Evolutionary conservation across 2,888 invertebrate species (phyloP).

Genomic region (Spicauda simplicius): DNA sequence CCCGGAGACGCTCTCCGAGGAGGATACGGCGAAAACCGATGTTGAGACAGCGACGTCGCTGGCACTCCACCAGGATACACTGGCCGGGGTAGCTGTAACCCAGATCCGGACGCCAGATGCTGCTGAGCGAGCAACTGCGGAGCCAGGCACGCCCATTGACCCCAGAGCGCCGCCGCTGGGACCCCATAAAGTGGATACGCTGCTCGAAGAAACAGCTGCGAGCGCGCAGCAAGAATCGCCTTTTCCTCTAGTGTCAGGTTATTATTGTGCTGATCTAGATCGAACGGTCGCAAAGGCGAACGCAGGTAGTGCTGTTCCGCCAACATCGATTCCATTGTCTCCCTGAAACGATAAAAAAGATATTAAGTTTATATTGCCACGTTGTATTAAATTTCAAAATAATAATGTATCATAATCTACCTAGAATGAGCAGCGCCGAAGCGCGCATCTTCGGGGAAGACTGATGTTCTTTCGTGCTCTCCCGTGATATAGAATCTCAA

Average conservation of each 20-base stretch:
- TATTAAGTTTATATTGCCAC: constrained; percentile 21
- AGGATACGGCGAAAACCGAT: constrained; percentile 86
- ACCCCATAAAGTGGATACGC: constrained; percentile 86
- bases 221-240: constrained; percentile 90
- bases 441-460: constrained; percentile 82
- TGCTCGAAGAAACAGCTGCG: constrained; percentile 89
- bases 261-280: constrained; percentile 88
- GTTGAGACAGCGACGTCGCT: constrained; percentile 75
- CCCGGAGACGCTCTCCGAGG: constrained; percentile 77
- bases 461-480: constrained; percentile 81
- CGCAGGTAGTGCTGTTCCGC: constrained; percentile 93
- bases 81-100: constrained; percentile 79
- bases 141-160: constrained; percentile 89
- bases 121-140: constrained; percentile 88
- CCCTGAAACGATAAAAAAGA: constrained; percentile 83
- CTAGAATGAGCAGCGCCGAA: constrained; percentile 80
- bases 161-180: constrained; percentile 87
- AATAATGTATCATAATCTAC: constrained; percentile 65
- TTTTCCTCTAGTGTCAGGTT: constrained; percentile 91
- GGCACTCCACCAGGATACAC: constrained; percentile 72
- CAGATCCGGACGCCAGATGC: constrained; percentile 83
- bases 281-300: constrained; percentile 90
- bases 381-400: constrained; percentile 31
- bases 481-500: constrained; percentile 85
- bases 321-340: constrained; percentile 95